Conservation (phyloP, 1,140 invertebrate species). For the Drosophila nebulosa region DNA sequence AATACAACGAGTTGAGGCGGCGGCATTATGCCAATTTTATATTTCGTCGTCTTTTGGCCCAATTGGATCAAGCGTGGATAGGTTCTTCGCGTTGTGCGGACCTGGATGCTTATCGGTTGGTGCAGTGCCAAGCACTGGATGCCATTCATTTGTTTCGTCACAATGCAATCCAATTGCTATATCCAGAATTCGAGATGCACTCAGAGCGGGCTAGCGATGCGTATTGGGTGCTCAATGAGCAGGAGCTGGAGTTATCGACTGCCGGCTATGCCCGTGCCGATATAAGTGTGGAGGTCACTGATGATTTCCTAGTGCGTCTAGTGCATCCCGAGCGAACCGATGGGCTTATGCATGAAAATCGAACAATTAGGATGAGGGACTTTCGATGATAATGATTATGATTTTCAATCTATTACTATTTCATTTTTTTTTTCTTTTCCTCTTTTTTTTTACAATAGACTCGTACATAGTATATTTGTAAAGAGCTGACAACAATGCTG, state of each 20-base stretch:
- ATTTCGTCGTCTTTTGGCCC: constrained; percentile 40
- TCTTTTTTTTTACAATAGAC: not conserved
- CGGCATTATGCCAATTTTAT: constrained; percentile 46
- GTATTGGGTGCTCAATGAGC: constrained; percentile 39
- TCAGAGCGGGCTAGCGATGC: constrained; percentile 16
- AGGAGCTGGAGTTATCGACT: constrained; percentile 24
- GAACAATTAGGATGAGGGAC: not conserved
- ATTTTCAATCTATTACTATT: not conserved
- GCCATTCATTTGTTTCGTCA: constrained; percentile 38
- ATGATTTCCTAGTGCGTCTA: constrained; percentile 31
- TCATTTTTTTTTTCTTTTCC: not conserved
- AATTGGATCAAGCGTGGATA: constrained; percentile 22
- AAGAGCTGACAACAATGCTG: not conserved
- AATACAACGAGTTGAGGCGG: constrained; percentile 27
- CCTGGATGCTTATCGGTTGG: constrained; percentile 7
- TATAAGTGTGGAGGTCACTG: constrained; percentile 29
- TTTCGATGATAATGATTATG: not conserved
- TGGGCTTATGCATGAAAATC: not conserved
- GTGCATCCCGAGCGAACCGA: constrained; percentile 34
- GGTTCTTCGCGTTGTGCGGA: not conserved
- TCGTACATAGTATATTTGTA: not conserved
- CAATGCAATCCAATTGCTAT: constrained; percentile 37
- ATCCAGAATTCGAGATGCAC: constrained; percentile 34
- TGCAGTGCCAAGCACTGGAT: not conserved
- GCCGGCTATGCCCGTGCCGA: constrained; percentile 21